phyloP scores from a whole-genome alignment of 2,888 invertebrate species.

The Oscheius myriophilus region DNA sequence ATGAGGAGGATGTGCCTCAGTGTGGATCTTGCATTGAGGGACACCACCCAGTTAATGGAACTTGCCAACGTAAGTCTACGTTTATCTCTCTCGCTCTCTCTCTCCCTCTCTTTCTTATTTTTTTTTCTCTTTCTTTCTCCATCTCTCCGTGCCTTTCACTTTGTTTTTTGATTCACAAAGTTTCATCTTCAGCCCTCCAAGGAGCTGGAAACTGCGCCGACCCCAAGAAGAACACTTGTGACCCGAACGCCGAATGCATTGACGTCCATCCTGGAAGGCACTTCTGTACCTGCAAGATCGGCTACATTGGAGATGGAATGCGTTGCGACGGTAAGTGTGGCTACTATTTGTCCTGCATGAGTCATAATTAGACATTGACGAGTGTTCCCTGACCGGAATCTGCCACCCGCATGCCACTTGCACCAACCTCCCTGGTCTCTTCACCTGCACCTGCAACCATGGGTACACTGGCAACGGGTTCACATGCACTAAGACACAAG shows the following conservation, averaged over 20 bases:
- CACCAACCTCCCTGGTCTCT: slow-evolving; percentile 79
- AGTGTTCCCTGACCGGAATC: slow-evolving; percentile 63
- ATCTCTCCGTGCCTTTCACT: too few species aligned
- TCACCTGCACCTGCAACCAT: slow-evolving; percentile 76
- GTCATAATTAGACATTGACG: slow-evolving; percentile 60
- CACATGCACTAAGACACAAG: slow-evolving; percentile 32
- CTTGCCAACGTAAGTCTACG: slow-evolving; percentile 55
- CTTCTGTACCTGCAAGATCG: slow-evolving; percentile 83
- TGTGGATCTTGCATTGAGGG: slow-evolving; percentile 66
- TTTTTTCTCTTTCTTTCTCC: neutral
- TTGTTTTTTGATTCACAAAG: neutral
- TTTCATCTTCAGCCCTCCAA: slow-evolving; percentile 56
- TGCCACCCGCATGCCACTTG: slow-evolving; percentile 74
- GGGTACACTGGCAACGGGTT: slow-evolving; percentile 61
- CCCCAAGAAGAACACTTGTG: slow-evolving; percentile 59
- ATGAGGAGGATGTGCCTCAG: slow-evolving; percentile 67
- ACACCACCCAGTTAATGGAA: slow-evolving; percentile 63
- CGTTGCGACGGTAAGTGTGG: slow-evolving; percentile 64
- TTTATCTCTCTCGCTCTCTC: neutral
- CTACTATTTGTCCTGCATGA: neutral
- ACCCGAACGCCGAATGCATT: slow-evolving; percentile 66
- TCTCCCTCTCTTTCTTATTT: neutral
- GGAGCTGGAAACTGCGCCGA: slow-evolving; percentile 61
- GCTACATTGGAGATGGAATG: slow-evolving; percentile 82
- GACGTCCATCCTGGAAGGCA: slow-evolving; percentile 65